Percentiles rank a stretch among this genome's conserved stretches.
Conservation (phyloP, 2,888 invertebrate genomes). For the Digitonthophagus gazella region DNA sequence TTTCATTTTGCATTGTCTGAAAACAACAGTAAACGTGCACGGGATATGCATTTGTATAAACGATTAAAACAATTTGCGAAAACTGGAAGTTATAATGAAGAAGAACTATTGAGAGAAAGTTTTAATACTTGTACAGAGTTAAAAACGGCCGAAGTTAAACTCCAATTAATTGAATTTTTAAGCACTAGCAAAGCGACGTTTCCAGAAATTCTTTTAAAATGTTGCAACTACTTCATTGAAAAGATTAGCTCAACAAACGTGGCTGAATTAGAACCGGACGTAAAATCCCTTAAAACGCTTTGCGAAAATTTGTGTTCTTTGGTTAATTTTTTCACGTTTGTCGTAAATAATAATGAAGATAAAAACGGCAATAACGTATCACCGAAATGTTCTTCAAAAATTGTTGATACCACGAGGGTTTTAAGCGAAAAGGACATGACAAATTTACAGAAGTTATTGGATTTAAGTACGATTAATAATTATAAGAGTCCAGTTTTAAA, state of each 20-base stretch:
- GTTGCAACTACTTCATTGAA: conserved; percentile 50
- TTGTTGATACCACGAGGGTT: conserved; percentile 36
- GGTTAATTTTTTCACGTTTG: conserved; percentile 42
- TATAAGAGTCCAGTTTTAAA: conserved; percentile 50
- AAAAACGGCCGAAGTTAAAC: conserved; percentile 68
- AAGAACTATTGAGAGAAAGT: conserved; percentile 56
- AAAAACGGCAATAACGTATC: conserved; percentile 38
- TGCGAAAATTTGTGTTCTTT: conserved; percentile 43
- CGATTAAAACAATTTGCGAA: conserved; percentile 69
- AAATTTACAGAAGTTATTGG: conserved; percentile 63
- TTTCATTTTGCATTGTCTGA: conserved; percentile 89
- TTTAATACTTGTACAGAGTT: conserved; percentile 61
- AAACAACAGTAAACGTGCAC: conserved; percentile 80
- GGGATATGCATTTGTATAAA: conserved; percentile 83
- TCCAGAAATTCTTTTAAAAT: conserved; percentile 60
- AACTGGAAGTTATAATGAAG: conserved; percentile 54
- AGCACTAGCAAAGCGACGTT: conserved; percentile 63
- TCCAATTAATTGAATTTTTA: conserved; percentile 71
- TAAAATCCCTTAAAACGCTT: conserved; percentile 39
- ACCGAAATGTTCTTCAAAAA: neutral
- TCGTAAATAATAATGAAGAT: conserved; percentile 32
- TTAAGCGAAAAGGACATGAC: conserved; percentile 60
- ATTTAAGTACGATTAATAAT: conserved; percentile 54
- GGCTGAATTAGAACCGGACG: conserved; percentile 39
- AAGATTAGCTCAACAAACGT: conserved; percentile 42